A percentile compares a stretch with the other conserved stretches of the same genome.
Evolutionary conservation across 2,797 vertebrate genomes (phyloP).

Genomic region (Onychomys leucogaster): DNA sequence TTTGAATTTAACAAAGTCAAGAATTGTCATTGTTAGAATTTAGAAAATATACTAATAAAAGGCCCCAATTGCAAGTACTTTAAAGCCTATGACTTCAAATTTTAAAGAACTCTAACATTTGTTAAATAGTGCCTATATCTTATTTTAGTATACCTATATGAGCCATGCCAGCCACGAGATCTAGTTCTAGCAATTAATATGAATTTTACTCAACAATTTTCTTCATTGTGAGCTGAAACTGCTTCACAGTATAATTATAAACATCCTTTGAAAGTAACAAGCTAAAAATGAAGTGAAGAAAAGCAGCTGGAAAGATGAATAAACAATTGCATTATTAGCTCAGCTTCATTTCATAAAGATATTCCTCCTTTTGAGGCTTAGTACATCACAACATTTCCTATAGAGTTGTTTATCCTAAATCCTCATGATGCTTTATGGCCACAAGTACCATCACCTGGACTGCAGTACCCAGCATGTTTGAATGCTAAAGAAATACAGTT

Average conservation of each 20-base stretch:
- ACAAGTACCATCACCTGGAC: no score
- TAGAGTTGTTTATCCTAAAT: neutral
- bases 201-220: neutral
- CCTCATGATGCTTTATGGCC: neutral
- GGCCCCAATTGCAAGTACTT: neutral
- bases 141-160: neutral
- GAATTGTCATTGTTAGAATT: neutral
- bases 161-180: neutral
- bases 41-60: slow-evolving; percentile 12
- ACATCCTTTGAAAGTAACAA: slow-evolving; percentile 27
- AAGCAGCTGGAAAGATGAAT: neutral
- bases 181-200: neutral
- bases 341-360: neutral
- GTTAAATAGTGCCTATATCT: neutral
- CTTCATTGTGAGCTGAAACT: neutral
- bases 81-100: neutral
- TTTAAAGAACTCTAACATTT: neutral
- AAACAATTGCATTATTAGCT: neutral
- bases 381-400: neutral
- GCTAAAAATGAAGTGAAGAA: neutral
- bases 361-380: neutral
- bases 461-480: neutral
- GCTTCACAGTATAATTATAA: slow-evolving; percentile 6
- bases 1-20: neutral
- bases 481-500: neutral